These are phyloP conservation scores for Gymnorhina tibicen DNA, from an alignment of 2,113 vertebrate species.

Conservation along the genomic window DNA sequence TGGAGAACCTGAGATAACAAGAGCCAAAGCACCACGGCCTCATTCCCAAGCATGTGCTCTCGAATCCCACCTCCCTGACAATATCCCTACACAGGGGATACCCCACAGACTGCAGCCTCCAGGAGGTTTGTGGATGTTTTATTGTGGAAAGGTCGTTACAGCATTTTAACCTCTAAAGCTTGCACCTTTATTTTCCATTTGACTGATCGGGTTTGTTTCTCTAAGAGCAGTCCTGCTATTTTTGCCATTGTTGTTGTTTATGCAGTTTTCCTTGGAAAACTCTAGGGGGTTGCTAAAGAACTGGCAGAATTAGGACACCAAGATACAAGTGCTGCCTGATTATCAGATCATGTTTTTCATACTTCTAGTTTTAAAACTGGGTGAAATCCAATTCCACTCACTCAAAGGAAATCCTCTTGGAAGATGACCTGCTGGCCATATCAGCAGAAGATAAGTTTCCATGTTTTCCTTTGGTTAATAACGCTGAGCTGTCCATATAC, in stretches of 20 bases:
- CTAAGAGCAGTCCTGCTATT: neutral
- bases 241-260: neutral
- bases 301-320: slow-evolving; percentile 36
- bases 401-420: neutral
- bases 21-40: neutral
- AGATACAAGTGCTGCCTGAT: neutral
- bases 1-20: neutral
- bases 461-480: neutral
- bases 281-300: neutral
- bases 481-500: neutral
- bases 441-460: neutral
- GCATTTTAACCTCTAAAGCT: neutral
- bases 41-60: neutral
- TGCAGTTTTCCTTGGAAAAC: neutral
- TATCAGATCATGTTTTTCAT: neutral
- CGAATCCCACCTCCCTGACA: neutral
- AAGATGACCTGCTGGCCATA: neutral
- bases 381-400: neutral
- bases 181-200: neutral
- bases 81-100: neutral
- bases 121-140: neutral
- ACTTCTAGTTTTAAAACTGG: neutral
- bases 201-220: neutral
- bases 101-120: neutral
- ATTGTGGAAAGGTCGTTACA: neutral